These are phyloP conservation scores for Neoarius graeffei DNA, from an alignment of 2,113 vertebrate genomes.

Conservation along the genomic window DNA sequence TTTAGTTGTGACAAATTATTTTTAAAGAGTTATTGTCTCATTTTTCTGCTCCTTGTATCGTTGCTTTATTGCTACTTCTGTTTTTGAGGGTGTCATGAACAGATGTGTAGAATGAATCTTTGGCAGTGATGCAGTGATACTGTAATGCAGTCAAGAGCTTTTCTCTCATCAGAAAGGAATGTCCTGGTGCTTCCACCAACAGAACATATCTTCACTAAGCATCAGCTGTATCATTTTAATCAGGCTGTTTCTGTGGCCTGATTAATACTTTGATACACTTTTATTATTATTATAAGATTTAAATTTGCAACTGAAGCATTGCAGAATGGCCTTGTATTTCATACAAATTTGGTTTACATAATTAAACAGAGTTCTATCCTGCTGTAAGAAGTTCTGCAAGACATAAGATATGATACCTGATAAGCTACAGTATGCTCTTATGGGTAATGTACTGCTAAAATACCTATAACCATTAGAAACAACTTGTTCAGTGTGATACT, in stretches of 20 bases:
- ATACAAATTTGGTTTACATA: neutral
- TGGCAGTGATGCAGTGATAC: neutral
- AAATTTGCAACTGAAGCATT: slow-evolving; percentile 24
- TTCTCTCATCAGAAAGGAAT: neutral
- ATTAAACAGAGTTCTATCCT: neutral
- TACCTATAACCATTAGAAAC: neutral
- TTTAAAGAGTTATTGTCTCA: slow-evolving; percentile 5
- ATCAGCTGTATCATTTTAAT: slow-evolving; percentile 7
- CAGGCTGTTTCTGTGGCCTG: neutral
- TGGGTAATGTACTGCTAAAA: neutral
- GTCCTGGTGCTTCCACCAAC: neutral
- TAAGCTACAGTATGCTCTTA: slow-evolving; percentile 6
- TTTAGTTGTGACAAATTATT: neutral
- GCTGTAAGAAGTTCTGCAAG: neutral
- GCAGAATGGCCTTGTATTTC: neutral
- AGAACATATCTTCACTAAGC: neutral
- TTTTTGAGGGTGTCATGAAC: neutral
- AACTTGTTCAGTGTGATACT: neutral
- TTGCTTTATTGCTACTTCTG: neutral
- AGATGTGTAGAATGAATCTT: neutral
- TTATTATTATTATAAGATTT: neutral
- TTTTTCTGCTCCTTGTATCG: neutral
- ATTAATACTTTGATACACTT: neutral
- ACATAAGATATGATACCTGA: neutral
- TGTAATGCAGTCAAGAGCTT: neutral